Base-by-base conservation (phyloP, 2,888 invertebrate genomes). In the Drosophila atripex region DNA sequence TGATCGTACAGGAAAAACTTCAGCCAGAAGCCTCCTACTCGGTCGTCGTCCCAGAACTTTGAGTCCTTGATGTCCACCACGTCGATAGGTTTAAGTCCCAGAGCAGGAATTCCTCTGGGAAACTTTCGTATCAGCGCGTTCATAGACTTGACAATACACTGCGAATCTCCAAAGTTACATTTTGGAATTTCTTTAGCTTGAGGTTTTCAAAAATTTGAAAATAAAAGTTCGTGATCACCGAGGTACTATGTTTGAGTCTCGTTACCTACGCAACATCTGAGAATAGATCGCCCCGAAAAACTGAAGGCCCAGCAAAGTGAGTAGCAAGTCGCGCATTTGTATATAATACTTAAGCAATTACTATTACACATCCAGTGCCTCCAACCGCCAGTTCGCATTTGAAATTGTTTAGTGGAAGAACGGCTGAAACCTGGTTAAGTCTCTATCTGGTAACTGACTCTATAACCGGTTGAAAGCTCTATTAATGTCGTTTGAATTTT, bases 81-180 rank as follows among this genome's bases (percentile, higher is more conserved):
- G 63, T 80, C 77, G 4, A 77, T 66, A 12, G 78, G 71, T 1
- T 68, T 77, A 3, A 77, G 5, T 8, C 75, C 77, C 7, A 79
- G 18, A 5, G 73, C 57, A 0, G 77, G 66, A 28, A 78, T 76
- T 3, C 74, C 79, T 12, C 66, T 73, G 0, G 69, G 64, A 71
- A 65, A 78, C 2, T 53, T 43, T 3, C 50, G 64, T 6, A 79
- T 79, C 7, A 71, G 21, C 2, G 51, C 23, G n/a, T 80, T 79
- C 18, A 76, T 73, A 0, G 74, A 55, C 7, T 58, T 16, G 1
- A 63, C 52, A 7, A 79, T 28, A 30, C 76, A 80, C 11, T 72
- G 25, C 0, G 57, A 49, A n/a, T 66, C 73, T 0, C 73, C 76
- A 38, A 59, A 80, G 7, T n/a, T 71, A 3, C 79, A 80, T 53